Evolutionary conservation across 1,140 invertebrate genomes (phyloP).

Genomic region (Drosophila baimaii): DNA sequence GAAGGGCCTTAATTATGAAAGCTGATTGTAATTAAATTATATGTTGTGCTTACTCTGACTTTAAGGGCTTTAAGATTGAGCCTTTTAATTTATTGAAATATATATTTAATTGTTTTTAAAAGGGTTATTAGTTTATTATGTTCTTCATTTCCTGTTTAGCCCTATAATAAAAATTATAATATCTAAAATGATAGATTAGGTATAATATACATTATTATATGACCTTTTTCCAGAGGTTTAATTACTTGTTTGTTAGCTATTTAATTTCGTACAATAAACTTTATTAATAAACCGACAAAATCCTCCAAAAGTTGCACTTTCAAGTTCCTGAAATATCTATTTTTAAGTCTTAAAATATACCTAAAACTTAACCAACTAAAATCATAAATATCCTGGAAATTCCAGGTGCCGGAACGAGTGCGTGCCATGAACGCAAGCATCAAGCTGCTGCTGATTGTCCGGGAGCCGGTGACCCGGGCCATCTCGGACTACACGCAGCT

Average conservation of each 20-base stretch:
- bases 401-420: conserved; percentile 92
- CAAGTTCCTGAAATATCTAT: fast-evolving
- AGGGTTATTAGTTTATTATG: too few relatives aligned
- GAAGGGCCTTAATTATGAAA: conserved; percentile 14
- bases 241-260: too few relatives aligned
- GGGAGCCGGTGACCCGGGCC: conserved; percentile 97
- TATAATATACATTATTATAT: too few relatives aligned
- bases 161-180: too few relatives aligned
- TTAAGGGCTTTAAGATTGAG: not conserved
- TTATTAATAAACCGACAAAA: too few relatives aligned
- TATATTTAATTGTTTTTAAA: too few relatives aligned
- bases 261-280: too few relatives aligned
- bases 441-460: conserved; percentile 96
- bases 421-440: conserved; percentile 96
- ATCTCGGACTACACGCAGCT: conserved; percentile 98
- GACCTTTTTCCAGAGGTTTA: too few relatives aligned
- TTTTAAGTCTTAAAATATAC: not conserved
- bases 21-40: conserved; percentile 5
- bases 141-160: too few relatives aligned
- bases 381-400: not conserved
- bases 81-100: not conserved
- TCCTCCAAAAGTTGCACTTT: not conserved
- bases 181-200: too few relatives aligned
- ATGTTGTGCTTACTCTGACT: too few relatives aligned
- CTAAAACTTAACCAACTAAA: not conserved